Evolutionary conservation across 2,113 vertebrate species (phyloP).

Genomic region (Caranx ignobilis): DNA sequence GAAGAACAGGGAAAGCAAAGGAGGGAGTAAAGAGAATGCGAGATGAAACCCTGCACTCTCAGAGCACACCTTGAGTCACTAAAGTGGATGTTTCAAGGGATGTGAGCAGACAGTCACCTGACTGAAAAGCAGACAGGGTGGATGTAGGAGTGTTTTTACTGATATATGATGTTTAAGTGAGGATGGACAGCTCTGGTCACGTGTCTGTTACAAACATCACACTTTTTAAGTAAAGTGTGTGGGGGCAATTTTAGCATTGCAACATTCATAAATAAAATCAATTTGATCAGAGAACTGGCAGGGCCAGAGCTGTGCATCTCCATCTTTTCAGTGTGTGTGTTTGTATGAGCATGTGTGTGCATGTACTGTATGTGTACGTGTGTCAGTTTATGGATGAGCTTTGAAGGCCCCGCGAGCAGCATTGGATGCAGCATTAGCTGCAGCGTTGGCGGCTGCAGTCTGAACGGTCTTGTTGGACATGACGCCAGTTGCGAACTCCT

Average conservation of each 20-base stretch:
- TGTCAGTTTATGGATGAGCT: conserved; percentile 66
- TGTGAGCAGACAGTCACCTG: conserved; percentile 52
- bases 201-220: conserved; percentile 20
- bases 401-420: conserved; percentile 95
- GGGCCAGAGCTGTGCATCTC: conserved; percentile 68
- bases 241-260: conserved; percentile 20
- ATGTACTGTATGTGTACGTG: conserved; percentile 3
- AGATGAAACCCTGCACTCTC: conserved; percentile 35
- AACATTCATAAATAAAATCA: conserved; percentile 48
- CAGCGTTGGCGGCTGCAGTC: conserved; percentile 93
- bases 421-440: conserved; percentile 85
- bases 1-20: conserved; percentile 30
- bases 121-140: conserved; percentile 55
- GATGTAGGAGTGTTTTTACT: conserved; percentile 26
- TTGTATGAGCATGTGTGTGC: conserved; percentile 1
- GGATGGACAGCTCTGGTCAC: conserved; percentile 62
- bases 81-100: conserved; percentile 39
- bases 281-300: conserved; percentile 46
- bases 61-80: conserved; percentile 44
- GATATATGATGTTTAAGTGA: conserved; percentile 24
- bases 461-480: conserved; percentile 99
- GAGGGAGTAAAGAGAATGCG: conserved; percentile 15
- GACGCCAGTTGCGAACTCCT: conserved; percentile 98
- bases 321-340: conserved; percentile 36
- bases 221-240: conserved; percentile 33